Evolutionary conservation across 2,797 vertebrate genomes (phyloP), one percentile per base, ranked within the genome.

Genomic region (Trematomus bernacchii): DNA sequence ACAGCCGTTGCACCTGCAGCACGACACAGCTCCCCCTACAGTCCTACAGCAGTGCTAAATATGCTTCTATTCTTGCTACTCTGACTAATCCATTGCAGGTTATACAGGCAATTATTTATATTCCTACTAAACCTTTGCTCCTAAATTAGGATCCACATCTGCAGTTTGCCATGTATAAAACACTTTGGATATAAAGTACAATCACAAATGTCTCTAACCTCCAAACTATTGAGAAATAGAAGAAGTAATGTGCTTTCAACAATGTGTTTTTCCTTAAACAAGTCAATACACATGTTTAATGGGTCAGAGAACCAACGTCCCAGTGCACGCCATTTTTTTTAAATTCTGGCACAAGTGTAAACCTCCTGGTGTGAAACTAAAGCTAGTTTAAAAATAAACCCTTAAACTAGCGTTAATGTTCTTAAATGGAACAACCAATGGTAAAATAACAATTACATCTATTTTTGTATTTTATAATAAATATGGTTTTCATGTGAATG

Each of bases 21-120:
- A 75, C 75, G 66, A 85, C 71, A 23, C 70, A 66, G 87, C 75
- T 86, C 43, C 91, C 78, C 62, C 74, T 73, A 43, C 53, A 11
- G 53, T 71, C 54, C 66, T 81, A 61, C 68, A 87, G 73, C 74
- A 68, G 46, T 80, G 79, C 87, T 87, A 51, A 93, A 71, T 80
- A 84, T 87, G 71, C 75, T 33, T 76, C 52, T 66, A 70, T 83
- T 90, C 91, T 92, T 61, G 57, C 85, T 76, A 71, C 30, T 66
- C 84, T 68, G 66, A 80, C 71, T 92, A 92, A 93, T 93, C 87
- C 85, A 66, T 46, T 33, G 67, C 65, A 72, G 83, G 89, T 84
- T 92, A 83, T 76, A 85, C 76, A 15, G 53, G 71, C 66, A 71
- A 66, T 91, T 89, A 93, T 82, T 96, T 90, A 89, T 65, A 73